Evolutionary conservation across 2,113 vertebrate genomes (phyloP).

Genomic region (Murina feae): DNA sequence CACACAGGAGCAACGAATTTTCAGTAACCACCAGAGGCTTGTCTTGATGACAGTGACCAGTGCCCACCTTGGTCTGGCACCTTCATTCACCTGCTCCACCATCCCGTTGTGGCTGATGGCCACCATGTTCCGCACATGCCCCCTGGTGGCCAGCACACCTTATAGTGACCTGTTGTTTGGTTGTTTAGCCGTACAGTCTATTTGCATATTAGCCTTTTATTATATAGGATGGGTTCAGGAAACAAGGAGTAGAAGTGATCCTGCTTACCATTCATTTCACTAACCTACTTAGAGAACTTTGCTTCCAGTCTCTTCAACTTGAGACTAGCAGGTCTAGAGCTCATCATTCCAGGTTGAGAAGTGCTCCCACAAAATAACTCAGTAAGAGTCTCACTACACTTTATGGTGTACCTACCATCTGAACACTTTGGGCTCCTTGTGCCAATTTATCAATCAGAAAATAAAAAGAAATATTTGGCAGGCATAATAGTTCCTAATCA

Average conservation of each 20-base stretch:
- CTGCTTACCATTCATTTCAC: background rate
- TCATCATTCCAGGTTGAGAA: background rate
- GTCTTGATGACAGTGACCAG: no score
- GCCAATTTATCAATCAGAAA: background rate
- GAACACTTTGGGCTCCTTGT: background rate
- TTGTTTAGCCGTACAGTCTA: no score
- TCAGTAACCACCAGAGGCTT: no score
- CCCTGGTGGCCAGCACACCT: no score
- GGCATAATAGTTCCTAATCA: background rate
- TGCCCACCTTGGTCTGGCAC: no score
- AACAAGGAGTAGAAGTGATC: background rate
- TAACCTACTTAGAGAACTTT: background rate
- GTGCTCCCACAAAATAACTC: background rate
- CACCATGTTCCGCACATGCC: no score
- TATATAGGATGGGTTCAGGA: background rate
- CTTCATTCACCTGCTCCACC: no score
- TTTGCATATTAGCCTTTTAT: no score
- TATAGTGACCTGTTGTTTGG: no score
- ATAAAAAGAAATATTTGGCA: background rate
- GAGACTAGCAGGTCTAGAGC: background rate
- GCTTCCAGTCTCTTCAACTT: background rate
- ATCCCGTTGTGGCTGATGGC: no score
- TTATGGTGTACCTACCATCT: background rate
- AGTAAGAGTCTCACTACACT: background rate
- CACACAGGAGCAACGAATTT: no score